Percentiles rank a stretch among this genome's conserved stretches.
These are phyloP conservation scores for Eupithecia exiguata DNA, from an alignment of 2,888 invertebrate species.

Conservation along the genomic window DNA sequence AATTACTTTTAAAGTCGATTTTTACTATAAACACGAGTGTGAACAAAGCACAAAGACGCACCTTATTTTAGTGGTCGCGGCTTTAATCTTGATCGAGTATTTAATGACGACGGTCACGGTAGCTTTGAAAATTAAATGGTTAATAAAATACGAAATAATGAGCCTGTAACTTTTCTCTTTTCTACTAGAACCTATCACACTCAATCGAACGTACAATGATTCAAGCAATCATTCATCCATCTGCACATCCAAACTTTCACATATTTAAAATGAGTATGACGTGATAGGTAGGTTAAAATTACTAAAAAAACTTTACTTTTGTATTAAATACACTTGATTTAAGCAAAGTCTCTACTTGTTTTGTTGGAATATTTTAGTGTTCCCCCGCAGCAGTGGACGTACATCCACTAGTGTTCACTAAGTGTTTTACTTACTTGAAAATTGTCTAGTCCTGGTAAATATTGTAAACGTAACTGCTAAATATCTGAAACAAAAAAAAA, in stretches of 20 bases:
- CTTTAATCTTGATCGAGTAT: conserved; percentile 71
- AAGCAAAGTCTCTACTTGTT: neutral
- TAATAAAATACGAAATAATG: conserved; percentile 18
- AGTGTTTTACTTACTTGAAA: conserved; percentile 37
- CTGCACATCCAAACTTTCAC: no score
- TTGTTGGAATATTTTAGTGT: neutral
- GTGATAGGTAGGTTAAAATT: no score
- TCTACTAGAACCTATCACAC: neutral
- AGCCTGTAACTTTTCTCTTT: neutral
- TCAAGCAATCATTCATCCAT: no score
- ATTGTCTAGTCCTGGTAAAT: conserved; percentile 34
- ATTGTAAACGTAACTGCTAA: conserved; percentile 35
- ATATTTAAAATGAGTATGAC: no score
- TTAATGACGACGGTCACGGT: conserved; percentile 74
- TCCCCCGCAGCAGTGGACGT: neutral
- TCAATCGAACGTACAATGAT: no score
- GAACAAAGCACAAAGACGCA: conserved; percentile 59
- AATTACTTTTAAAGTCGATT: neutral
- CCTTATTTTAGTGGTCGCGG: conserved; percentile 63
- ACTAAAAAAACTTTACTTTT: no score
- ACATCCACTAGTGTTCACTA: no score
- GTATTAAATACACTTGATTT: no score
- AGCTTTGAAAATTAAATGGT: conserved; percentile 52
- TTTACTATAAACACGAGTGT: conserved; percentile 16
- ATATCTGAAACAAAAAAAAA: conserved; percentile 39